Conservation (phyloP, 2,113 vertebrate species). For the Malurus elegans region DNA sequence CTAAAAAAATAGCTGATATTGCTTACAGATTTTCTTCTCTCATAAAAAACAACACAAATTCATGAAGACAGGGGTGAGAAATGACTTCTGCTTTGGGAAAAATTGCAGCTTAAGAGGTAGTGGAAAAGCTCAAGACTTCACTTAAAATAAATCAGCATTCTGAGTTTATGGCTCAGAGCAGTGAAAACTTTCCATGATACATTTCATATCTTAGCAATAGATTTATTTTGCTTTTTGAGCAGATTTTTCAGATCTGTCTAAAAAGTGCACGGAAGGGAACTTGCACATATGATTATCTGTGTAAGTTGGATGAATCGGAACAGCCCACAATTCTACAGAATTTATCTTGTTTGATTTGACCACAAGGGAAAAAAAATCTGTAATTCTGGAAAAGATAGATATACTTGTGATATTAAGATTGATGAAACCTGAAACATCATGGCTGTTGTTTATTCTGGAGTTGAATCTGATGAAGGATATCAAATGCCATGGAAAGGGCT, state of each 20-base stretch:
- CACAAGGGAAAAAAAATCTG: neutral
- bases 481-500: neutral
- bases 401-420: neutral
- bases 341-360: neutral
- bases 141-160: slow-evolving; percentile 22
- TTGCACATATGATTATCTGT: neutral
- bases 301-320: neutral
- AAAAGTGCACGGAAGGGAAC: neutral
- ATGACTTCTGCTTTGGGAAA: slow-evolving; percentile 5
- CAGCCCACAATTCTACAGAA: neutral
- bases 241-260: slow-evolving; percentile 16
- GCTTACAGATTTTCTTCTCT: neutral
- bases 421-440: neutral
- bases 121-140: neutral
- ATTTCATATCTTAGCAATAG: neutral
- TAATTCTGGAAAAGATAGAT: neutral
- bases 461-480: neutral
- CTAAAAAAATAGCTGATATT: slow-evolving; percentile 34
- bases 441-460: neutral
- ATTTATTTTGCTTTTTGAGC: slow-evolving; percentile 26
- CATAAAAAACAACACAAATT: neutral
- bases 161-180: slow-evolving; percentile 29
- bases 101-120: neutral
- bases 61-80: neutral
- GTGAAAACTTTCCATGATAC: neutral